phyloP scores from a whole-genome alignment of 2,888 invertebrate species.

The Cheilosia vernalis region DNA sequence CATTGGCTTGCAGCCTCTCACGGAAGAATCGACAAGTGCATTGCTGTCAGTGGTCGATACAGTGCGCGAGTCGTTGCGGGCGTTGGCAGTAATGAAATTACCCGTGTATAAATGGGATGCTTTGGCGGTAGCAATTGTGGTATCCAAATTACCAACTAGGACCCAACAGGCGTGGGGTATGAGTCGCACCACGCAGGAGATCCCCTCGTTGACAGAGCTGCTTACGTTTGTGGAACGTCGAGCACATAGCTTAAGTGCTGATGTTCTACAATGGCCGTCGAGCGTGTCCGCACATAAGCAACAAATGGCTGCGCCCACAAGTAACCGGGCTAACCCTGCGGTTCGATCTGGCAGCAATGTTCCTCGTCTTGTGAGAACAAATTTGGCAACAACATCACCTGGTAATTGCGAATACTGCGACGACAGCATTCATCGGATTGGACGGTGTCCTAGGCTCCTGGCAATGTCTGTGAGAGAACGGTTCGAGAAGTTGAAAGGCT shows the following conservation, averaged over 20 bases:
- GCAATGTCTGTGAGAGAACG: no score
- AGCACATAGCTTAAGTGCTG: constrained; percentile 24
- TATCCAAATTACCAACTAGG: constrained; percentile 21
- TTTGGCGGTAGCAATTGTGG: constrained; percentile 40
- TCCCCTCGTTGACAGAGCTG: constrained; percentile 12
- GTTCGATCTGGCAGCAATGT: no score
- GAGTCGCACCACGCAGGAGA: constrained; percentile 32
- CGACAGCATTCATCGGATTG: no score
- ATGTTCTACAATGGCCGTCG: background rate
- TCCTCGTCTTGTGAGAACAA: no score
- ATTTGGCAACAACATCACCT: no score
- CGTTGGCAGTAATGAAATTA: constrained; percentile 51
- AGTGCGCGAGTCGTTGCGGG: background rate
- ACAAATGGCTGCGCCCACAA: no score
- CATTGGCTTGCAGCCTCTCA: constrained; percentile 15
- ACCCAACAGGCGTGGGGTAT: constrained; percentile 37
- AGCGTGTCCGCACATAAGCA: no score
- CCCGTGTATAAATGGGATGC: constrained; percentile 59
- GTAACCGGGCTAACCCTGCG: no score
- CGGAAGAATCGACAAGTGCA: constrained; percentile 21
- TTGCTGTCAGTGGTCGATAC: constrained; percentile 40
- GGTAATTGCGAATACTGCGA: no score
- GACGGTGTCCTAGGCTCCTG: no score
- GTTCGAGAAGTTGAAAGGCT: no score
- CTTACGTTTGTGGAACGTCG: constrained; percentile 32